Percentiles rank a stretch among this genome's conserved stretches.
Conservation (phyloP, 2,797 vertebrate genomes). For the Onychomys arenicola region DNA sequence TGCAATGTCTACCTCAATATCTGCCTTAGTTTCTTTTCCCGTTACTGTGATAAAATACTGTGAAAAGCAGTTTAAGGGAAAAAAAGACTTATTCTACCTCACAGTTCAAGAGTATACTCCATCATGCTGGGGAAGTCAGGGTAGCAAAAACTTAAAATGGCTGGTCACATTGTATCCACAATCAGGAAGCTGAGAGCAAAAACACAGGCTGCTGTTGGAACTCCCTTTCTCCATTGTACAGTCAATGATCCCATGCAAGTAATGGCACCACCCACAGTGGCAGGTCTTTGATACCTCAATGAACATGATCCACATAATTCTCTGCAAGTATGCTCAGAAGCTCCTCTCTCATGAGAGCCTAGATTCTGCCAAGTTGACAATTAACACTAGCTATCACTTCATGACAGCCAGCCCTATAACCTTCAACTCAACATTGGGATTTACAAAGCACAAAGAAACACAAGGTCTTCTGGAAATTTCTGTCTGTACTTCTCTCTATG, state of each 20-base stretch:
- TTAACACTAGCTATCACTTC: neutral
- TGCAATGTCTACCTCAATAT: fast-evolving
- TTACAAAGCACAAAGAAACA: neutral
- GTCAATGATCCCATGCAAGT: neutral
- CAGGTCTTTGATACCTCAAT: neutral
- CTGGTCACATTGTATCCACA: neutral
- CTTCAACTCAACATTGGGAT: neutral
- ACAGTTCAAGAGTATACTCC: neutral
- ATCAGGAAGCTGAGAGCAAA: neutral
- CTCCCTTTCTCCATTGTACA: neutral
- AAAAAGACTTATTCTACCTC: neutral
- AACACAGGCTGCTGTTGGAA: neutral
- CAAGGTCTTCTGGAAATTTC: neutral
- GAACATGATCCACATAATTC: neutral
- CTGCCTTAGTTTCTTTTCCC: neutral
- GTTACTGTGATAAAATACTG: neutral
- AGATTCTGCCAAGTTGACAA: neutral
- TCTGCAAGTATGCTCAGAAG: neutral
- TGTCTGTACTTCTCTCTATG: neutral
- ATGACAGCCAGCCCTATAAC: neutral
- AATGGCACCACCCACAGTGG: neutral
- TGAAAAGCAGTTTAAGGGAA: neutral
- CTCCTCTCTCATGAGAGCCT: neutral
- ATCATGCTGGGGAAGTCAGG: neutral
- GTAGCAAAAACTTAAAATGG: neutral